Conservation (phyloP, 2,113 vertebrate genomes). For the Tor tambroides region DNA sequence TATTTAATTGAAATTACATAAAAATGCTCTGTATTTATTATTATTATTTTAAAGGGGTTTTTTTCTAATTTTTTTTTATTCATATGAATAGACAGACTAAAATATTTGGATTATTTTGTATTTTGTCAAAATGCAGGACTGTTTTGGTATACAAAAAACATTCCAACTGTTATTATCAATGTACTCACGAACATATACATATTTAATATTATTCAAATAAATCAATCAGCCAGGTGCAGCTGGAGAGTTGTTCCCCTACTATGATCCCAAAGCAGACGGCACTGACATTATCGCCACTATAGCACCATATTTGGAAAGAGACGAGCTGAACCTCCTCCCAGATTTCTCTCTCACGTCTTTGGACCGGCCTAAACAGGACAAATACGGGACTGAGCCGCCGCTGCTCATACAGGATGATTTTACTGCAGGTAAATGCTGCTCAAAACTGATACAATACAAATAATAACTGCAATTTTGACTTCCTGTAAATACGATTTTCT, state of each 20-base stretch:
- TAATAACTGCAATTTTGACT: not conserved
- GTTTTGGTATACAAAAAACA: not conserved
- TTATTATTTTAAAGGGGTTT: too few relatives aligned
- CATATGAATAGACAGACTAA: not conserved
- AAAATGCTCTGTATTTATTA: not conserved
- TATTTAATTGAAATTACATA: not conserved
- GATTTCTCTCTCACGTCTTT: not conserved
- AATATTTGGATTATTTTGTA: not conserved
- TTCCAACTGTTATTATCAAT: not conserved
- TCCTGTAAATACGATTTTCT: not conserved
- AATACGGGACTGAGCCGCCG: not conserved
- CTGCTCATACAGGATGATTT: conserved; percentile 22
- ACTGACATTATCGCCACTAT: not conserved
- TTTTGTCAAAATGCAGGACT: not conserved
- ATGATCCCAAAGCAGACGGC: not conserved
- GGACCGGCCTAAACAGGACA: not conserved
- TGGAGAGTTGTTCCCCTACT: not conserved
- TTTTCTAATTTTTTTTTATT: too few relatives aligned
- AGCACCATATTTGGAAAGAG: not conserved
- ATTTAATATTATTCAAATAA: not conserved
- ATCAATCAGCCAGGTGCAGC: not conserved
- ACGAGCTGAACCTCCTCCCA: conserved; percentile 23
- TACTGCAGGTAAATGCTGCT: conserved; percentile 16
- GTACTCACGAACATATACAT: not conserved
- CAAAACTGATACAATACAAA: not conserved